phyloP scores from a whole-genome alignment of 2,113 vertebrate genomes.

The Thamnophis sirtalis region DNA sequence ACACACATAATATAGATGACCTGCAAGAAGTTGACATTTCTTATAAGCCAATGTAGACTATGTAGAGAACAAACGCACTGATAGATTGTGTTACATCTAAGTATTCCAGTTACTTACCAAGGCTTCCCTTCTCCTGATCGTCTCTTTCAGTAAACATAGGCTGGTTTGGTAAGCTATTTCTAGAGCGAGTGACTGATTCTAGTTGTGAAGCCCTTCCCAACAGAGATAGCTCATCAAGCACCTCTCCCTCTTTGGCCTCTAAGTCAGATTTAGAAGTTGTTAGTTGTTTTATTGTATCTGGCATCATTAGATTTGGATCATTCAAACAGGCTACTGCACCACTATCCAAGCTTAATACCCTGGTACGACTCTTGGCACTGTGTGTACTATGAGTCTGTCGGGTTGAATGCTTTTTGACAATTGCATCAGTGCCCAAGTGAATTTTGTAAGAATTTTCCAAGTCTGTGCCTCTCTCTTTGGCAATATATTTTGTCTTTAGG shows the following conservation, averaged over 20 bases:
- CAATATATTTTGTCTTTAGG: constrained; percentile 80
- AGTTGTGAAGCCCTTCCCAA: constrained; percentile 94
- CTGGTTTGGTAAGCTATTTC: constrained; percentile 96
- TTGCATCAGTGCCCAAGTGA: constrained; percentile 69
- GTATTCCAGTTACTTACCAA: constrained; percentile 75
- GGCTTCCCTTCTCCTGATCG: constrained; percentile 77
- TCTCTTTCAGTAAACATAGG: constrained; percentile 83
- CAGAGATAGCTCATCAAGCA: constrained; percentile 92
- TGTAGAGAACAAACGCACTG: not conserved
- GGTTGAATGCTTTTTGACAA: constrained; percentile 72
- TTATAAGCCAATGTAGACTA: not conserved
- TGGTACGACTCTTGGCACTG: constrained; percentile 87
- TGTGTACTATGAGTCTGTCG: constrained; percentile 84
- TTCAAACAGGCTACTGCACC: constrained; percentile 94
- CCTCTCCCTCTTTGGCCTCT: constrained; percentile 99
- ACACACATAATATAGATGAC: not conserved
- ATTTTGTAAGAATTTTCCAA: constrained; percentile 67
- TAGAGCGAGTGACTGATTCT: constrained; percentile 95
- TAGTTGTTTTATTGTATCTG: constrained; percentile 82
- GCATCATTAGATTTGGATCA: constrained; percentile 83
- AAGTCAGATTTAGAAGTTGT: constrained; percentile 98
- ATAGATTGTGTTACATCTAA: not conserved
- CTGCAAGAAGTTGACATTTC: not conserved
- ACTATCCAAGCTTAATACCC: constrained; percentile 94
- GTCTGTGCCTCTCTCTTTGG: constrained; percentile 66